Percentiles rank a stretch among this genome's conserved stretches.
Conservation (phyloP, 2,888 invertebrate genomes). For the Tinea semifulvella region DNA sequence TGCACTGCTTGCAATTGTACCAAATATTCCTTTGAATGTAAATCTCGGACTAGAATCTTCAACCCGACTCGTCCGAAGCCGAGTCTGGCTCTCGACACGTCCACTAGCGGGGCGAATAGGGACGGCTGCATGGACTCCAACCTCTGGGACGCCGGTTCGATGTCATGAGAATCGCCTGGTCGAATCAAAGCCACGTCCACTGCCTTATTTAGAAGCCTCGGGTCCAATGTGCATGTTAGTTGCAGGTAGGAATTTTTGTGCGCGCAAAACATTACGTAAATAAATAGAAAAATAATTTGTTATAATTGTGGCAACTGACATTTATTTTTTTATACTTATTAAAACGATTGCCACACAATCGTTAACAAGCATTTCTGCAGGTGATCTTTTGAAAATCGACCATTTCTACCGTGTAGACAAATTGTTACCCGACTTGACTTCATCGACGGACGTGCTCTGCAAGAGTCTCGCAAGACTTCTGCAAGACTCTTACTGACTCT, state of each 20-base stretch:
- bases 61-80: conserved; percentile 49
- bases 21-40: conserved; percentile 37
- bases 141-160: conserved; percentile 33
- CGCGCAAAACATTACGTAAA: conserved; percentile 42
- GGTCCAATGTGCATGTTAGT: conserved; percentile 43
- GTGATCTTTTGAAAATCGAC: neutral
- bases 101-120: conserved; percentile 41
- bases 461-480: no score
- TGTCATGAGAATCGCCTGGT: conserved; percentile 31
- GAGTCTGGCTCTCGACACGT: conserved; percentile 37
- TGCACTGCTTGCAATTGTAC: conserved; percentile 48
- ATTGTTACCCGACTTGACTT: no score
- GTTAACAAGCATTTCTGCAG: neutral
- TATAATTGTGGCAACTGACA: neutral
- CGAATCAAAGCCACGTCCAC: conserved; percentile 41
- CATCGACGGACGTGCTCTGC: no score
- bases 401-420: no score
- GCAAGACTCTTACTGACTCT: no score
- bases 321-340: neutral
- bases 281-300: conserved; percentile 4
- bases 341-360: neutral
- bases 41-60: conserved; percentile 37
- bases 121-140: conserved; percentile 51
- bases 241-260: conserved; percentile 54
- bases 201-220: conserved; percentile 47